Conservation (phyloP, 64 coral and sea anemone genomes). For the Hydrozoanthus tunicans region DNA sequence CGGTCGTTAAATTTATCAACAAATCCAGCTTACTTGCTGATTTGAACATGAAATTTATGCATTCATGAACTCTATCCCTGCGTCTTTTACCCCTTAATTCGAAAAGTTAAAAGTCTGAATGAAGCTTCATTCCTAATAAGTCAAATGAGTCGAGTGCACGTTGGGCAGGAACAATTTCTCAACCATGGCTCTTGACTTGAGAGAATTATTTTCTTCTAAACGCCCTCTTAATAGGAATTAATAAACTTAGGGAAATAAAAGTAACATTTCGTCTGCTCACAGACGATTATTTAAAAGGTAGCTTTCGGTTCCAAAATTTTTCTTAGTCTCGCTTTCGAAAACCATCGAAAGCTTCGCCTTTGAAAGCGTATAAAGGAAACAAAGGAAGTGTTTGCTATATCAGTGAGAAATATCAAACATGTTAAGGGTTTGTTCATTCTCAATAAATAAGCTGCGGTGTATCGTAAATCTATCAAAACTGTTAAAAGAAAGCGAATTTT, state of each 20-base stretch:
- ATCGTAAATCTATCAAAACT: neutral
- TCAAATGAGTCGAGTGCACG: conserved; percentile 4
- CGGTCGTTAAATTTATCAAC: neutral
- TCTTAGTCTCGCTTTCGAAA: neutral
- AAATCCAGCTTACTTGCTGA: neutral
- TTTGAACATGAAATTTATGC: neutral
- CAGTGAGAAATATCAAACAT: conserved; percentile 3
- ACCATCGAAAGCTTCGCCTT: conserved; percentile 21
- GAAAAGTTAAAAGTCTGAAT: neutral
- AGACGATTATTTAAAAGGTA: neutral
- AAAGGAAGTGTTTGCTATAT: too few species aligned
- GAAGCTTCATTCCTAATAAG: neutral
- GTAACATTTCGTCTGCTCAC: neutral
- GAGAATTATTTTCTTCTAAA: conserved; percentile 34
- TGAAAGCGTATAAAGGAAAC: neutral
- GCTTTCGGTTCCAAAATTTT: neutral
- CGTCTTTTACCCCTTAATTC: neutral
- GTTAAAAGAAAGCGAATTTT: neutral
- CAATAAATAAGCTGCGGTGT: neutral
- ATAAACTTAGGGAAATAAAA: conserved; percentile 8
- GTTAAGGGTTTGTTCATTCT: neutral
- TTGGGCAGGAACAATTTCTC: neutral
- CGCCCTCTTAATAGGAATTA: neutral
- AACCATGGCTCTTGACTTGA: conserved; percentile 25
- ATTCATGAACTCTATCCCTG: neutral